These are phyloP conservation scores for Eupelmus urozonus DNA, from an alignment of 2,888 invertebrate genomes.

Conservation along the genomic window DNA sequence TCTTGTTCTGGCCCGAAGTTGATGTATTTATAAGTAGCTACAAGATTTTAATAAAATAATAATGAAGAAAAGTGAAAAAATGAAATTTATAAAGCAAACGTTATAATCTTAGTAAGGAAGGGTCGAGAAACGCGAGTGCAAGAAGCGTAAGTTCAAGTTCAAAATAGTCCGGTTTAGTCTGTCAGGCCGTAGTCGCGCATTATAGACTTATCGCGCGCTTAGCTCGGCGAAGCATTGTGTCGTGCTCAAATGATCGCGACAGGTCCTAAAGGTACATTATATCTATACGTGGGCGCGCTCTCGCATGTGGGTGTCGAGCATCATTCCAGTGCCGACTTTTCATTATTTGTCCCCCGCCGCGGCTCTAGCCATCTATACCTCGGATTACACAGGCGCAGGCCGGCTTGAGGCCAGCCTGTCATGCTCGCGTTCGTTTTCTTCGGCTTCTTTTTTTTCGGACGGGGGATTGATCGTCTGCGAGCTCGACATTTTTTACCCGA, in stretches of 20 bases:
- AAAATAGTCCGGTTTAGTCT: no score
- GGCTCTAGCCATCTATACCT: conserved; percentile 55
- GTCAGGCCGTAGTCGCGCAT: background rate
- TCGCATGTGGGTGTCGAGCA: conserved; percentile 65
- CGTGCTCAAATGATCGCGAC: conserved; percentile 64
- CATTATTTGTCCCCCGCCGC: conserved; percentile 37
- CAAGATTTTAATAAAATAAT: no score
- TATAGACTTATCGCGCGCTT: background rate
- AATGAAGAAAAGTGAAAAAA: no score
- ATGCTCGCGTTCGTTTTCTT: background rate
- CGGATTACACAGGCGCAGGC: no score
- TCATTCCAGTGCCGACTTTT: conserved; percentile 58
- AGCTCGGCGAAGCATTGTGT: conserved; percentile 20
- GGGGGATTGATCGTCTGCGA: background rate
- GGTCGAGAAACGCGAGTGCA: background rate
- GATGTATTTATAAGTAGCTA: no score
- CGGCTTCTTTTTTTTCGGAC: background rate
- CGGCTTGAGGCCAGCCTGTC: no score
- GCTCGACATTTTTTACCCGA: background rate
- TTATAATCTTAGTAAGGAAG: background rate
- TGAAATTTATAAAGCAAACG: no score
- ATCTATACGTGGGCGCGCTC: conserved; percentile 62
- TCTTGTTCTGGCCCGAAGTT: no score
- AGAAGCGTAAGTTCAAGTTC: background rate
- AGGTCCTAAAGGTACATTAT: conserved; percentile 64